Conservation (phyloP, 2,797 vertebrate species). For the Glossophaga mutica region DNA sequence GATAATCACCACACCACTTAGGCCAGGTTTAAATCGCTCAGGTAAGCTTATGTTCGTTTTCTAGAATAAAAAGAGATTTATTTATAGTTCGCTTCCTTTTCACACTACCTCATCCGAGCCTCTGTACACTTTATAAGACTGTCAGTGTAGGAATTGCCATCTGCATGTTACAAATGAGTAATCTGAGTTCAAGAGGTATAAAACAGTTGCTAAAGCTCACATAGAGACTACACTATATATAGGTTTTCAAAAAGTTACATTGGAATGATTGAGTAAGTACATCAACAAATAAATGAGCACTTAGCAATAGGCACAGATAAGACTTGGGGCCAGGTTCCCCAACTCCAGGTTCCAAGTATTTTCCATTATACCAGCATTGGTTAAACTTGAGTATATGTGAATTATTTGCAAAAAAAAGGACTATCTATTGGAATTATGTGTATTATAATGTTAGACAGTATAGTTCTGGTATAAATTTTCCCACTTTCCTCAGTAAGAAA, state of each 20-base stretch:
- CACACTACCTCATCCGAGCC: not conserved
- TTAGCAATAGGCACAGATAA: not conserved
- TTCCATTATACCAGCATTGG: not conserved
- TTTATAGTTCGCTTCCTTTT: not conserved
- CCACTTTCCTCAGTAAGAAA: not conserved
- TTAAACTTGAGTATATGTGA: not conserved
- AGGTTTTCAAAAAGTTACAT: not conserved
- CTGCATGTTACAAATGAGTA: not conserved
- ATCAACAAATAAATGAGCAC: constrained; percentile 42
- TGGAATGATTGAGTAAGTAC: not conserved
- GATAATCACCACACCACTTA: constrained; percentile 72
- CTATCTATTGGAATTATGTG: not conserved
- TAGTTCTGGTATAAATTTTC: not conserved
- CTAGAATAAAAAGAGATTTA: not conserved
- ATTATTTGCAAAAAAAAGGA: not conserved
- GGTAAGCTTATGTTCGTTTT: not conserved
- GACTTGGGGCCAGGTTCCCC: not conserved
- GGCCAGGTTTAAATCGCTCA: constrained; percentile 71
- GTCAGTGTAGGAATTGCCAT: not conserved
- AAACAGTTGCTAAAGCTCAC: not conserved
- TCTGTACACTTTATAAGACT: not conserved
- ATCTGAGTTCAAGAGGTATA: not conserved
- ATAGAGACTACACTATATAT: not conserved
- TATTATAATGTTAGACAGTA: not conserved
- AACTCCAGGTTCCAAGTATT: not conserved